Evolutionary conservation across 2,797 vertebrate species (phyloP), one percentile per base, ranked within the genome.

Genomic region (Sternarchorhynchus goeldii): DNA sequence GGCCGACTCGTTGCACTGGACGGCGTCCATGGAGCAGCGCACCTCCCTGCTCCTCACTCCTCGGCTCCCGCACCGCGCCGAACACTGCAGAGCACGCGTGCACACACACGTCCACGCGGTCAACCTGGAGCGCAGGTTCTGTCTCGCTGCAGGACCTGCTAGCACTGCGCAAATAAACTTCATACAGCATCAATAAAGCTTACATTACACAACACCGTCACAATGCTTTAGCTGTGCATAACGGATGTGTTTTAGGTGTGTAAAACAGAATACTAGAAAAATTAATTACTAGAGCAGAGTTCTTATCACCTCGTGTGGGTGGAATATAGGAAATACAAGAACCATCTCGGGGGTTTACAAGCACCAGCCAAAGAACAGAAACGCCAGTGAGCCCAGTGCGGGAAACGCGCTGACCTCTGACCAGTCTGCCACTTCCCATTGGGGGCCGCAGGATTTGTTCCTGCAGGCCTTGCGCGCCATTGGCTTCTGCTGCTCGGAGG

Each of bases 401-500:
- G 25, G 3, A n/a, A n/a, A 65, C 14, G 20, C 20, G 56, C 84
- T 83, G 91, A 95, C 95, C 95, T 96, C 92, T 0, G 94, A 94
- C 94, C 95, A 95, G 76, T 93, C 93, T 0, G 95, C 94, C 81
- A 93, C 91, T 83, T 95, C 94, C 94, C 95, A 96, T 88, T 96
- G 95, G 0, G 95, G 95, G 1, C 96, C 96, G 3, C 96, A 97
- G 86, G 93, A 92, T 86, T 95, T 94, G 83, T 93, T 95, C 16
- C 87, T 91, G 90, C 96, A 97, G 67, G 89, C 90, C 89, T 96
- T 97, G 50, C 91, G 92, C 68, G 92, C 93, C 84, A 95, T 93
- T 39, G 95, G 95, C 80, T 94, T 94, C 87, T 93, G 91, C 56
- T 95, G 90, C 62, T 94, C 93, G 0, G 89, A 90, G 18, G 91